phyloP scores from a whole-genome alignment of 2,113 vertebrate genomes.

The Strigops habroptila region DNA sequence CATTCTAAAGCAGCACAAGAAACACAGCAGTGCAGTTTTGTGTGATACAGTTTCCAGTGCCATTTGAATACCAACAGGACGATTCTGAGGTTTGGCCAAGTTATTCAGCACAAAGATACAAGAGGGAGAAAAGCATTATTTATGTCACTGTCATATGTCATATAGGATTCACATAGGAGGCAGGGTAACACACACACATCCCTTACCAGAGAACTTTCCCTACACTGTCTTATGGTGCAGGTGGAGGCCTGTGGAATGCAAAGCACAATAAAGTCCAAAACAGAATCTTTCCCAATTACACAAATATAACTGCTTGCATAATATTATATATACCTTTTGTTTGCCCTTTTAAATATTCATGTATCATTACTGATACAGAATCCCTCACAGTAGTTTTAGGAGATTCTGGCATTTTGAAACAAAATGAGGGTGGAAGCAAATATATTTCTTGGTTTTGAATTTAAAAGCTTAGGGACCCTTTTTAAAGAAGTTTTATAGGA shows the following conservation, averaged over 20 bases:
- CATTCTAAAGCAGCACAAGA: background rate
- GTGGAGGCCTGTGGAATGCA: background rate
- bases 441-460: background rate
- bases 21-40: background rate
- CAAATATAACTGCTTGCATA: background rate
- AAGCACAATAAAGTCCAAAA: background rate
- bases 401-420: background rate
- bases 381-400: background rate
- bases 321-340: background rate
- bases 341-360: background rate
- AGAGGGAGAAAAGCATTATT: background rate
- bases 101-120: background rate
- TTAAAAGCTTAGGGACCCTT: background rate
- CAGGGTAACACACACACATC: background rate
- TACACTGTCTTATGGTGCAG: background rate
- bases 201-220: fast-evolving
- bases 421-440: background rate
- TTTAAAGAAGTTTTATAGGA: background rate
- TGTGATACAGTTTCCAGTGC: background rate
- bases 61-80: background rate
- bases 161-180: background rate
- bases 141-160: background rate
- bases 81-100: background rate
- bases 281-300: background rate
- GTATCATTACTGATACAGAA: background rate